Conservation (phyloP, 2,888 invertebrate genomes). For the Aphelenchoides bicaudatus region DNA sequence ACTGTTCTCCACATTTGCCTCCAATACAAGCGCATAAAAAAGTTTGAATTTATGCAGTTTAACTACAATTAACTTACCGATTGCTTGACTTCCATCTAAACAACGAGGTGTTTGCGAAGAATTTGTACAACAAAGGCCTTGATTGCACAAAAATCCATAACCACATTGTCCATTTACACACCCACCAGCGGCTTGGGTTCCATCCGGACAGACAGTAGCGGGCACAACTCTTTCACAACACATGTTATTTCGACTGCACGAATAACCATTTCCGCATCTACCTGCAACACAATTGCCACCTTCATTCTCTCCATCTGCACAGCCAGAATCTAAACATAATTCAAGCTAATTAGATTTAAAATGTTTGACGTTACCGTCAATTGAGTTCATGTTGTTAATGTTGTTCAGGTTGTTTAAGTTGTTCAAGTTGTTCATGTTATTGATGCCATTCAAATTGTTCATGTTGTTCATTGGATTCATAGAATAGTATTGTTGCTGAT, state of each 20-base stretch:
- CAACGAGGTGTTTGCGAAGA: constrained; percentile 49
- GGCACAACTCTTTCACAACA: constrained; percentile 17
- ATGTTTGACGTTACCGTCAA: too few relatives aligned
- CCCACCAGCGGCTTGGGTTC: constrained; percentile 59
- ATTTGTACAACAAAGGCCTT: constrained; percentile 59
- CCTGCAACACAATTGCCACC: constrained; percentile 48
- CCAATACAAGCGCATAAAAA: too few relatives aligned
- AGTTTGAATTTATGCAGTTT: too few relatives aligned
- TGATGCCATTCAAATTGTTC: background rate
- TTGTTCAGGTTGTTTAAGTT: constrained; percentile 7
- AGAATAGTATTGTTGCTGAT: background rate
- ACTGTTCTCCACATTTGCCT: too few relatives aligned
- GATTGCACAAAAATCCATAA: constrained; percentile 58
- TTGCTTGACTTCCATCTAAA: constrained; percentile 46
- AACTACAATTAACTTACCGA: constrained; percentile 58
- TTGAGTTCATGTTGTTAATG: too few relatives aligned
- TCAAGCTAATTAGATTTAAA: too few relatives aligned
- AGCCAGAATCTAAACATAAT: background rate
- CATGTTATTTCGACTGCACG: constrained; percentile 33
- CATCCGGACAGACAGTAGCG: constrained; percentile 60
- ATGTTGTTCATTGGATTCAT: constrained; percentile 1
- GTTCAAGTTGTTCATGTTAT: background rate
- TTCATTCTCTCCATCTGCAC: constrained; percentile 15
- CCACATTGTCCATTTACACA: constrained; percentile 60
- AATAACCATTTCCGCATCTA: constrained; percentile 46